phyloP scores from a whole-genome alignment of 2,797 vertebrate genomes.

The Crax fasciolata region DNA sequence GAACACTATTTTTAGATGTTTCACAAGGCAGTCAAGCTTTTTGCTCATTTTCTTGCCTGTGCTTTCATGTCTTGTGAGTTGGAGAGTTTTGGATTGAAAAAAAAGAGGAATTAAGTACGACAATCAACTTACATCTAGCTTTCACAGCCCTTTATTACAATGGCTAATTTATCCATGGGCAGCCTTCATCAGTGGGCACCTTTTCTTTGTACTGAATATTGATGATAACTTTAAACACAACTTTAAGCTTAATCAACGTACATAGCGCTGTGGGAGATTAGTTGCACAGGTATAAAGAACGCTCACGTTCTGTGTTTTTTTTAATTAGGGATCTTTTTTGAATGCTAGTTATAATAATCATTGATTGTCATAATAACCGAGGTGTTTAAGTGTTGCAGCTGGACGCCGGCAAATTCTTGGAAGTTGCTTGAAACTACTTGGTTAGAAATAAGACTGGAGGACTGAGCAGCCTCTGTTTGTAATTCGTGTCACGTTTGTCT shows the following conservation, averaged over 20 bases:
- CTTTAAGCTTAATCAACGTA: slow-evolving; percentile 60
- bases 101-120: slow-evolving; percentile 44
- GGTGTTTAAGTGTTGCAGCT: neutral
- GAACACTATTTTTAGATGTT: slow-evolving; percentile 56
- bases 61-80: slow-evolving; percentile 31
- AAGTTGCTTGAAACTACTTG: slow-evolving; percentile 5
- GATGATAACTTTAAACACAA: slow-evolving; percentile 65
- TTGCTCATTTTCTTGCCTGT: neutral
- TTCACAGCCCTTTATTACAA: slow-evolving; percentile 51
- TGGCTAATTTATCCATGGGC: slow-evolving; percentile 46
- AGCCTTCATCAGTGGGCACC: neutral
- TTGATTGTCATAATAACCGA: neutral
- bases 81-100: slow-evolving; percentile 59
- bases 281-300: neutral
- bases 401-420: neutral
- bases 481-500: neutral
- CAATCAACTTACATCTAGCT: slow-evolving; percentile 42
- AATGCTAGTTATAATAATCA: neutral
- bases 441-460: neutral
- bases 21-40: slow-evolving; percentile 37
- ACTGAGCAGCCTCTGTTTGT: neutral
- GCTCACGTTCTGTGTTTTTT: neutral
- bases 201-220: slow-evolving; percentile 73
- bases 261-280: slow-evolving; percentile 48
- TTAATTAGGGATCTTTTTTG: neutral